Percentiles rank a stretch among this genome's conserved stretches.
These are phyloP conservation scores for Papilio xuthus DNA, from an alignment of 1,140 invertebrate genomes.

Conservation along the genomic window DNA sequence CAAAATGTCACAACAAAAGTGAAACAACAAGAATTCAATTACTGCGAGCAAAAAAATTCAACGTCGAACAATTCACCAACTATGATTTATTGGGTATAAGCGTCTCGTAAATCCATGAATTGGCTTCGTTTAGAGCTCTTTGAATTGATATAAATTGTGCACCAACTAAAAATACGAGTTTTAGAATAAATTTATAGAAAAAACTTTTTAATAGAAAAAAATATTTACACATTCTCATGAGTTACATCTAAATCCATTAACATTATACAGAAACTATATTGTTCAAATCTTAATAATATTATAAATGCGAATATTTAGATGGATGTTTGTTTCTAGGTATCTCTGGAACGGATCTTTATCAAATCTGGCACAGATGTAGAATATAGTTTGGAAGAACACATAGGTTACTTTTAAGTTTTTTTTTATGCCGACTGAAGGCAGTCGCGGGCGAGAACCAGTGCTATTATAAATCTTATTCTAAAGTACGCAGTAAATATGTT, in stretches of 20 bases:
- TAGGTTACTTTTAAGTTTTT: too few relatives aligned
- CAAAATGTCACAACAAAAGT: constrained; percentile 20
- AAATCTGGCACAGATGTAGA: too few relatives aligned
- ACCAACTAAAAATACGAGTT: constrained; percentile 29
- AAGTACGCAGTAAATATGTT: too few relatives aligned
- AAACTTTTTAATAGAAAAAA: background rate
- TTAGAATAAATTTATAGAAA: background rate
- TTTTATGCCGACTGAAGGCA: too few relatives aligned
- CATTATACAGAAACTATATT: background rate
- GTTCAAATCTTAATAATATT: too few relatives aligned
- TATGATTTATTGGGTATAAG: constrained; percentile 39
- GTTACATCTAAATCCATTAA: background rate
- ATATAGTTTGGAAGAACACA: too few relatives aligned
- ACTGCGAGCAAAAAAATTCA: constrained; percentile 32
- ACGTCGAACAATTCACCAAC: constrained; percentile 36
- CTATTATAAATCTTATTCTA: too few relatives aligned
- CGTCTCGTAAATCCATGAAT: constrained; percentile 36
- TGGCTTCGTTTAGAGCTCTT: constrained; percentile 36
- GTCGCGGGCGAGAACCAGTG: too few relatives aligned
- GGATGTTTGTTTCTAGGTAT: too few relatives aligned
- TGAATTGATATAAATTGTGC: constrained; percentile 37
- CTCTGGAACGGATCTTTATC: too few relatives aligned
- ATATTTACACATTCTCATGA: background rate
- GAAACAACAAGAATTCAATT: constrained; percentile 32
- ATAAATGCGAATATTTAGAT: too few relatives aligned